phyloP scores from a whole-genome alignment of 2,888 invertebrate species.

The Drosophila barbarae region DNA sequence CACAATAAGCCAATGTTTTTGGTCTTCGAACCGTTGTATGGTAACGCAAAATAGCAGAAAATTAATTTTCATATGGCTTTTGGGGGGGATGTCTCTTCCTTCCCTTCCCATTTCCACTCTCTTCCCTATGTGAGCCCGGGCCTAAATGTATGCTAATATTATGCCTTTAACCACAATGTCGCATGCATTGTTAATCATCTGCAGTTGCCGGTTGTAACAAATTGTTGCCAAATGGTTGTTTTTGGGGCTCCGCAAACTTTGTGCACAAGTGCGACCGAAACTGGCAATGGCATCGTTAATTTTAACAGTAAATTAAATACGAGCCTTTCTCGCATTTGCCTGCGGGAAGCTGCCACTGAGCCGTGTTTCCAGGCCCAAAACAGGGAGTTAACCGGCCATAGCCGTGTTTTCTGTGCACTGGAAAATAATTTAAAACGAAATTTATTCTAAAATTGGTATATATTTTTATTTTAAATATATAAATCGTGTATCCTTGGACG shows the following conservation, averaged over 20 bases:
- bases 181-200: constrained; percentile 72
- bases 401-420: constrained; percentile 22
- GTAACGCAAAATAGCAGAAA: constrained; percentile 55
- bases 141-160: constrained; percentile 66
- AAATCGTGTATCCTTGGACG: not conserved
- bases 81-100: constrained; percentile 17
- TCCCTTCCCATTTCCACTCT: not conserved
- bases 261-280: constrained; percentile 38
- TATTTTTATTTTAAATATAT: no score
- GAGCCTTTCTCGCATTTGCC: constrained; percentile 54
- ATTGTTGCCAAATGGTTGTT: constrained; percentile 73
- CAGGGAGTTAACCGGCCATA: constrained; percentile 45
- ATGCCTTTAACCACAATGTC: constrained; percentile 70
- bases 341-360: constrained; percentile 30
- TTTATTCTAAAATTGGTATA: not conserved
- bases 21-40: constrained; percentile 14
- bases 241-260: constrained; percentile 53
- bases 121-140: constrained; percentile 1
- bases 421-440: not conserved
- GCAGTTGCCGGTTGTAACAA: constrained; percentile 71
- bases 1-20: constrained; percentile 57
- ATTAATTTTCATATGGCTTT: constrained; percentile 61
- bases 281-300: constrained; percentile 64
- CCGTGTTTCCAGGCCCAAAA: constrained; percentile 11
- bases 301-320: constrained; percentile 73